Percentiles rank a stretch among this genome's conserved stretches.
These are phyloP conservation scores for Trichomycterus rosablanca DNA, from an alignment of 2,113 vertebrate species.

Conservation along the genomic window DNA sequence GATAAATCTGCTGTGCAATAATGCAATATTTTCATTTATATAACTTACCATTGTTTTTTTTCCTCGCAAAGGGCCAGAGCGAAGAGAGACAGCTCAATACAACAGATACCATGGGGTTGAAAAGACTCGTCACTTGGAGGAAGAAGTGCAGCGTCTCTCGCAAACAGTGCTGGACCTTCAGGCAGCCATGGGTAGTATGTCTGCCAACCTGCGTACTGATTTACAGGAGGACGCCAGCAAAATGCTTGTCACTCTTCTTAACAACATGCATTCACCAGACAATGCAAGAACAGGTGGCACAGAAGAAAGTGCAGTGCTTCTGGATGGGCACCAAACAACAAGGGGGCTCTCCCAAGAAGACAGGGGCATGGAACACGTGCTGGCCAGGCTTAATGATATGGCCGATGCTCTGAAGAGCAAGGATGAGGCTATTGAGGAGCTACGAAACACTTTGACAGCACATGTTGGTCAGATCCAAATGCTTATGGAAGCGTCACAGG, in stretches of 20 bases:
- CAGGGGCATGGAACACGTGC: slow-evolving; percentile 75
- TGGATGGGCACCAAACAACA: slow-evolving; percentile 65
- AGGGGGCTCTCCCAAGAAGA: slow-evolving; percentile 55
- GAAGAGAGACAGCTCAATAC: slow-evolving; percentile 59
- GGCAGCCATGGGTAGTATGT: slow-evolving; percentile 75
- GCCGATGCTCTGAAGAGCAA: slow-evolving; percentile 77
- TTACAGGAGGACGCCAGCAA: slow-evolving; percentile 83
- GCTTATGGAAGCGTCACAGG: slow-evolving; percentile 78
- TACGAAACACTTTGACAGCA: slow-evolving; percentile 76
- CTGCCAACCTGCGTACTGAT: slow-evolving; percentile 73
- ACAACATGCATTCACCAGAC: slow-evolving; percentile 68
- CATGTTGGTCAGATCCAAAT: slow-evolving; percentile 82
- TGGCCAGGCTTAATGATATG: slow-evolving; percentile 77
- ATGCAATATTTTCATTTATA: neutral
- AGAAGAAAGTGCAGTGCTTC: slow-evolving; percentile 57
- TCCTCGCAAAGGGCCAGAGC: slow-evolving; percentile 55
- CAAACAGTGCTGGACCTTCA: slow-evolving; percentile 87
- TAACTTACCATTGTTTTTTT: neutral
- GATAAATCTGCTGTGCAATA: neutral
- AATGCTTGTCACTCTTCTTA: slow-evolving; percentile 74
- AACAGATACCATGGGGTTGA: slow-evolving; percentile 65
- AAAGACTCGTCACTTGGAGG: slow-evolving; percentile 81
- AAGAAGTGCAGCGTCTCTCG: slow-evolving; percentile 84
- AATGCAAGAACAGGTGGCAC: slow-evolving; percentile 50
- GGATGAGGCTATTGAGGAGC: slow-evolving; percentile 79